Evolutionary conservation across 2,797 vertebrate genomes (phyloP).

Genomic region (Channa striata): DNA sequence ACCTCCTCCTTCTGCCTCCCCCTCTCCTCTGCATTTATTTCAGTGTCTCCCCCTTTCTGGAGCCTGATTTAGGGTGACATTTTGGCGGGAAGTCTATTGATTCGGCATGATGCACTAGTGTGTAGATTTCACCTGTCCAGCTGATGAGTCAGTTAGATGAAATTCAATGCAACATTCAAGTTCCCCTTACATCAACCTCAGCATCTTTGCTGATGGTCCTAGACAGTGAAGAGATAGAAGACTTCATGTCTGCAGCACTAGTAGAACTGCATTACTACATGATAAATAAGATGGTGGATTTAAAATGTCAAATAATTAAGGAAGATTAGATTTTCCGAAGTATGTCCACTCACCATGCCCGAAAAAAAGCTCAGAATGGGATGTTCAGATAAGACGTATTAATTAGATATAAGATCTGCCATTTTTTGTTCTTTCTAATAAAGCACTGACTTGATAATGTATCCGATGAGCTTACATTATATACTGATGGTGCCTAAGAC

Average conservation of each 20-base stretch:
- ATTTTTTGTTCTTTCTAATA: too few relatives aligned
- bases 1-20: background rate
- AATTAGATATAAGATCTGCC: too few relatives aligned
- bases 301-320: too few relatives aligned
- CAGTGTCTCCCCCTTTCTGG: conserved; percentile 36
- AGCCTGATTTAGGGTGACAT: conserved; percentile 51
- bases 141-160: conserved; percentile 71
- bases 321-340: background rate
- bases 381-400: background rate
- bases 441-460: too few relatives aligned
- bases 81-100: conserved; percentile 63
- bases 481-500: background rate
- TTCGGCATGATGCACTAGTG: conserved; percentile 48
- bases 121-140: conserved; percentile 71
- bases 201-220: conserved; percentile 26
- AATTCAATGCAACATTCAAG: conserved; percentile 68
- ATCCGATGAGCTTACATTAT: too few relatives aligned
- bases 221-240: conserved; percentile 38
- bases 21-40: background rate
- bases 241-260: conserved; percentile 19
- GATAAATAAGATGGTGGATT: background rate
- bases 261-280: background rate
- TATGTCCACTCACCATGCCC: background rate
- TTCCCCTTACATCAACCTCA: conserved; percentile 55
- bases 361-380: background rate